Conservation (phyloP, 1,140 invertebrate genomes). For the Drosophila pseudoananassae region DNA sequence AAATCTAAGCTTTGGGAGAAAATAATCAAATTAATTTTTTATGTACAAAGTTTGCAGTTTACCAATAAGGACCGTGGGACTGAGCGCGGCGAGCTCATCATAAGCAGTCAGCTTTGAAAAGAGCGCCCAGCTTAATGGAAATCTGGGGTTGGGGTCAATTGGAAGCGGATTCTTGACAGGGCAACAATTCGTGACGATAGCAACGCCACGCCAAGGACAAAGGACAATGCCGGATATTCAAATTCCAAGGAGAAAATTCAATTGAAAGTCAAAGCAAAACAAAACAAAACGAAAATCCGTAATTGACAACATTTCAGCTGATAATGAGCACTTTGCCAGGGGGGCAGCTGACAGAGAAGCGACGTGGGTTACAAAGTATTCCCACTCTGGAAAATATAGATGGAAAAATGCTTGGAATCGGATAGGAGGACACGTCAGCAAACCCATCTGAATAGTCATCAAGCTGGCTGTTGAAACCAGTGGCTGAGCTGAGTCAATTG, state of each 20-base stretch:
- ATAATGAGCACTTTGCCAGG: conserved; percentile 68
- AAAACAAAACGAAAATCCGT: conserved; percentile 66
- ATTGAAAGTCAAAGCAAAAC: conserved; percentile 80
- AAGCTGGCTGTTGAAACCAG: conserved; percentile 16
- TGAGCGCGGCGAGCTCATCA: conserved; percentile 47
- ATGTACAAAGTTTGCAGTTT: conserved; percentile 75
- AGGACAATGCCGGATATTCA: conserved; percentile 63
- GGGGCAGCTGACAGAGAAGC: conserved; percentile 5
- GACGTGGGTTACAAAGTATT: neutral
- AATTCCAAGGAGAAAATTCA: conserved; percentile 71
- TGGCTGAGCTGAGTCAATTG: conserved; percentile 37
- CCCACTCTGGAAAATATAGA: neutral
- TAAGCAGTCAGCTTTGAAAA: conserved; percentile 56
- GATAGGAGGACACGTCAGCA: conserved; percentile 33
- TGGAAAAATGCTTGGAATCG: neutral
- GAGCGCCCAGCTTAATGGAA: conserved; percentile 47
- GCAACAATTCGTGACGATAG: conserved; percentile 49
- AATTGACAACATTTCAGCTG: conserved; percentile 79
- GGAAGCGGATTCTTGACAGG: conserved; percentile 22
- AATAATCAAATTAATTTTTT: conserved; percentile 82
- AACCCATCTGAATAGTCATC: conserved; percentile 16
- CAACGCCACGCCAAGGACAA: conserved; percentile 38
- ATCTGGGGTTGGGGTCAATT: neutral
- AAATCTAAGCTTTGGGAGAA: conserved; percentile 57
- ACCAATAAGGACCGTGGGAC: conserved; percentile 50